Evolutionary conservation across 2,797 vertebrate species (phyloP), one percentile per base, ranked within the genome.

Genomic region (Acrossocheilus fasciatus): DNA sequence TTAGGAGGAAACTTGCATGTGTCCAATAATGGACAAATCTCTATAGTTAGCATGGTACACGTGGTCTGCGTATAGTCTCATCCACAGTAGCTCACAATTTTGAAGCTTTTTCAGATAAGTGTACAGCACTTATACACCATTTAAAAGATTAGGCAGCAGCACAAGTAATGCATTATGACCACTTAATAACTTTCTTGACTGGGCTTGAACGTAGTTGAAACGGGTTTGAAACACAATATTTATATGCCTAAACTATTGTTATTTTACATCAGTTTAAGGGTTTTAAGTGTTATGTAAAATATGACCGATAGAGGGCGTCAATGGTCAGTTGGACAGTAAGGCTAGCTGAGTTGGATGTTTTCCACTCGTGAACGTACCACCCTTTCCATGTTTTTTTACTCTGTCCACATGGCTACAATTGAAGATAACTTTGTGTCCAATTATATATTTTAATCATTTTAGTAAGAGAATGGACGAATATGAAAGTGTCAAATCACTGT

Each of bases 241-340:
- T 11, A 34, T 52, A 52, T 0, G 18, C 11, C 75, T 9, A 17
- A 77, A 57, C 34, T 39, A 4, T 54, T 39, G 20, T 26, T 41
- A 47, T 50, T 8, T 4, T 7, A 11, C 1, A 17, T 1, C 20
- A 18, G 26, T 47, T 78, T 10, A 30, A 30, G n/a, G 59, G 50
- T 34, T 36, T 54, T 7, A 36, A 15, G 30, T 30, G 23, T 70
- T 12, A 43, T 64, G n/a, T 20, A 50, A 14, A 36, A 0, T 50
- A 36, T 80, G 45, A 79, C 76, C 81, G 4, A 39, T 20, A 87
- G 86, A 41, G 82, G 75, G 81, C 66, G 39, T 36, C 36, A 45
- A 12, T 54, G 39, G 30, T 11, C 18, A 54, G 43, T 41, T 70
- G 80, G 4, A 57, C 34, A 52, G 34, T 17, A 47, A n/a, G 15